phyloP scores from a whole-genome alignment of 2,113 vertebrate genomes.

The Campylomormyrus numenius region DNA sequence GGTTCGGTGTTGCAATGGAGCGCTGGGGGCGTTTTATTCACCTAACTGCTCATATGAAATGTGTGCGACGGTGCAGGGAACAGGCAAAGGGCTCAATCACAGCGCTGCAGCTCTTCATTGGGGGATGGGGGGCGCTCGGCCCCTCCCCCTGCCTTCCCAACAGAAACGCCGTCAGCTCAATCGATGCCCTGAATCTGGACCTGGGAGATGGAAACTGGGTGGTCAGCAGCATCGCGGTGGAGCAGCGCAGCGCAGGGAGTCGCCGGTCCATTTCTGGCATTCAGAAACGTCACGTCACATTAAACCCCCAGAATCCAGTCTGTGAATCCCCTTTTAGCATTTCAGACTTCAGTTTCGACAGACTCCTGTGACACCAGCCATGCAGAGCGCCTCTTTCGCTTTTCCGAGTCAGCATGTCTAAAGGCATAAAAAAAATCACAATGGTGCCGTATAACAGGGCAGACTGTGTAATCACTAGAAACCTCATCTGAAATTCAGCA shows the following conservation, averaged over 20 bases:
- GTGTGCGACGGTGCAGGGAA: background rate
- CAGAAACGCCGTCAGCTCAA: constrained; percentile 9
- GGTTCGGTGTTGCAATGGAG: background rate
- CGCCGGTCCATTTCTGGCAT: background rate
- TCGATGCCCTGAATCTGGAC: constrained; percentile 13
- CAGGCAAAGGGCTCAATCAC: background rate
- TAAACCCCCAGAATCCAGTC: background rate
- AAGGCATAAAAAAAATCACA: background rate
- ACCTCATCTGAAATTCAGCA: background rate
- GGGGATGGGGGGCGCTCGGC: background rate
- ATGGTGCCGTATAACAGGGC: background rate
- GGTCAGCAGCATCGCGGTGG: background rate
- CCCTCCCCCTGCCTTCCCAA: background rate
- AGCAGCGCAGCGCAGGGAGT: background rate
- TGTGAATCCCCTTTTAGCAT: background rate
- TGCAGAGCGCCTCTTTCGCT: background rate
- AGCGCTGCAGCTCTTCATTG: background rate
- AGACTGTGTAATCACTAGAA: background rate
- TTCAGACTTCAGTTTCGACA: background rate
- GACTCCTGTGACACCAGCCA: background rate
- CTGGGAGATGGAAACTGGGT: background rate
- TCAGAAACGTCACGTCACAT: background rate
- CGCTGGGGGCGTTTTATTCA: background rate
- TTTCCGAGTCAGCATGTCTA: background rate
- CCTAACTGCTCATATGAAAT: background rate